Evolutionary conservation across 2,797 vertebrate genomes (phyloP).

Genomic region (Trachops cirrhosus): DNA sequence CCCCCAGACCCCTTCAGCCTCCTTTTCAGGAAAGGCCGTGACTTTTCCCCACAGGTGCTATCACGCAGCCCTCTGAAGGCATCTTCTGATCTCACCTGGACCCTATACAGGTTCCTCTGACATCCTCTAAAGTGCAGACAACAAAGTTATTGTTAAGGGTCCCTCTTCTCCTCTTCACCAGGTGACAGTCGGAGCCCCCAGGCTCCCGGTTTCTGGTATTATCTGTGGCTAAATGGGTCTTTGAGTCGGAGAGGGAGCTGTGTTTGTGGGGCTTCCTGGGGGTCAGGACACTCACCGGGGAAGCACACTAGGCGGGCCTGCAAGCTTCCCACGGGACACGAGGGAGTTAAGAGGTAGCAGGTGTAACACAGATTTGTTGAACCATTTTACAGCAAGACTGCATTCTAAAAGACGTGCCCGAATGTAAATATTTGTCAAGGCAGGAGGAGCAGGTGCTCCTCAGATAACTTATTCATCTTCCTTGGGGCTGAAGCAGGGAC

Average conservation of each 20-base stretch:
- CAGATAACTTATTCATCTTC: not conserved
- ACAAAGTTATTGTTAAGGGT: not conserved
- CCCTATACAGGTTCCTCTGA: not conserved
- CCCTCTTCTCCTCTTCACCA: not conserved
- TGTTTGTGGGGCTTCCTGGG: not conserved
- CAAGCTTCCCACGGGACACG: not conserved
- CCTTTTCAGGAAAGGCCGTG: not conserved
- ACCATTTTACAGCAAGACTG: not conserved
- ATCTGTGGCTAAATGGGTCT: not conserved
- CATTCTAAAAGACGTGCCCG: not conserved
- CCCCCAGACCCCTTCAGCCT: not conserved
- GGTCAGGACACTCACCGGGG: not conserved
- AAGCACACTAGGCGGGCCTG: not conserved
- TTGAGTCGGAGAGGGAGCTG: not conserved
- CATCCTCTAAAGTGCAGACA: slow-evolving; percentile 4
- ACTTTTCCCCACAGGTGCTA: not conserved
- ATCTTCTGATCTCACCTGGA: not conserved
- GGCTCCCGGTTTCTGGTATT: not conserved
- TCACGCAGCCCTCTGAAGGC: not conserved
- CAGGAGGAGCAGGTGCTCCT: not conserved
- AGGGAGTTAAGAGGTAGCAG: not conserved
- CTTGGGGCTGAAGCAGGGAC: not conserved
- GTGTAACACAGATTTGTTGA: not conserved
- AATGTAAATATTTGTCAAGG: slow-evolving; percentile 22
- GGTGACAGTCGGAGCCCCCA: not conserved